Conservation (phyloP, 2,797 vertebrate genomes). For the Pterois miles region DNA sequence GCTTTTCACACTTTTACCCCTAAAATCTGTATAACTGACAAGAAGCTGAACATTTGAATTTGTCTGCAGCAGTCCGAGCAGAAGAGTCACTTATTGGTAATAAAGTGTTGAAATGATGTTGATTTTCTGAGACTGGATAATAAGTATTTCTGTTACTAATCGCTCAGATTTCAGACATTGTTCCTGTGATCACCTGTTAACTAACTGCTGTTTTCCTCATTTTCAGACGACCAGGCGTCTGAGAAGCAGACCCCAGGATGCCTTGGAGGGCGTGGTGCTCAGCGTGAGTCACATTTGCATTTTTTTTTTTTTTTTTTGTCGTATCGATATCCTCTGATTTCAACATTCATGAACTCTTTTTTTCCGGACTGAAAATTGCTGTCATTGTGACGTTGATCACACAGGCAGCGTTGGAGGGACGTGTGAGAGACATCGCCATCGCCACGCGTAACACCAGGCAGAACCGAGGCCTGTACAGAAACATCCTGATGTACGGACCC, state of each 20-base stretch:
- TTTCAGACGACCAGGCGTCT: constrained; percentile 84
- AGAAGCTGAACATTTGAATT: background rate
- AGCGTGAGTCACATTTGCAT: constrained; percentile 83
- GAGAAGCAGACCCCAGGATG: constrained; percentile 87
- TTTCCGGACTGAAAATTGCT: background rate
- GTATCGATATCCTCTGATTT: background rate
- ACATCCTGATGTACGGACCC: constrained; percentile 91
- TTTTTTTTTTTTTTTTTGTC: background rate
- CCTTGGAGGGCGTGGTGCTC: constrained; percentile 89
- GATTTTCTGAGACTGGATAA: background rate
- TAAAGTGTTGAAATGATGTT: background rate
- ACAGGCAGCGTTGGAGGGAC: constrained; percentile 89
- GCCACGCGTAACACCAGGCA: constrained; percentile 88
- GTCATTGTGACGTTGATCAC: background rate
- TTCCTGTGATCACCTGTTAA: background rate
- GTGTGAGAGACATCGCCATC: constrained; percentile 92
- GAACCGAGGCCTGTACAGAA: constrained; percentile 89
- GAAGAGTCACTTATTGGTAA: background rate
- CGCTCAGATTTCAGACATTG: background rate
- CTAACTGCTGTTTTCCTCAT: background rate
- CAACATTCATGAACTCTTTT: background rate
- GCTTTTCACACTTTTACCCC: background rate
- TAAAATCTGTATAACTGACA: background rate
- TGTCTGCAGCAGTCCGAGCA: background rate
- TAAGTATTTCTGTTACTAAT: background rate